Evolutionary conservation across 2,113 vertebrate genomes (phyloP).

Genomic region (Bostrychus sinensis): DNA sequence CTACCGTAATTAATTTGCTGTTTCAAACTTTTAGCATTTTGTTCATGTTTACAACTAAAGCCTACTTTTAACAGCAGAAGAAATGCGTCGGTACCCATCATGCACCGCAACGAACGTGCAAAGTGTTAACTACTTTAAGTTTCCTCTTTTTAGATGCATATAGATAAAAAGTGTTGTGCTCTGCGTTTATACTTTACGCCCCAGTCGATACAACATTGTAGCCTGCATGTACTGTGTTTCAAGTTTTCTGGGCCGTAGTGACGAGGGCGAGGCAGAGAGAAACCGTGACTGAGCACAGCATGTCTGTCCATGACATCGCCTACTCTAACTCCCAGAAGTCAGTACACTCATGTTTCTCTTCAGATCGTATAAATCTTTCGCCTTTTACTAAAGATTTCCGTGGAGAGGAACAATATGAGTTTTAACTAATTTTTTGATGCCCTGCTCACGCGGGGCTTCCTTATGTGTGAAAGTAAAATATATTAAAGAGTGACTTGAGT

Average conservation of each 20-base stretch:
- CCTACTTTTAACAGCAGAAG: fast-evolving
- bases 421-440: slow-evolving; percentile 66
- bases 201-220: too few relatives aligned
- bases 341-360: slow-evolving; percentile 72
- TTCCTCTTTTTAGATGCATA: too few relatives aligned
- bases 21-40: too few relatives aligned
- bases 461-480: fast-evolving
- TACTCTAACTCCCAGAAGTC: fast-evolving
- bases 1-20: too few relatives aligned
- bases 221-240: too few relatives aligned
- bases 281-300: slow-evolving; percentile 14
- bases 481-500: too few relatives aligned
- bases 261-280: not conserved
- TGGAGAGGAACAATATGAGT: slow-evolving; percentile 74
- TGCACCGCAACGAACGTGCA: slow-evolving; percentile 25
- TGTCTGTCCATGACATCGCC: fast-evolving
- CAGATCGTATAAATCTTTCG: slow-evolving; percentile 79
- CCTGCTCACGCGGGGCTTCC: slow-evolving; percentile 42
- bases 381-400: slow-evolving; percentile 81
- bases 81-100: slow-evolving; percentile 27
- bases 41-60: too few relatives aligned
- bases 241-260: too few relatives aligned
- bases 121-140: fast-evolving
- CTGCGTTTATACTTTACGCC: too few relatives aligned
- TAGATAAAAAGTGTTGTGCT: too few relatives aligned